Conservation (phyloP, 2,888 invertebrate genomes). For the Aphodius sticticus region DNA sequence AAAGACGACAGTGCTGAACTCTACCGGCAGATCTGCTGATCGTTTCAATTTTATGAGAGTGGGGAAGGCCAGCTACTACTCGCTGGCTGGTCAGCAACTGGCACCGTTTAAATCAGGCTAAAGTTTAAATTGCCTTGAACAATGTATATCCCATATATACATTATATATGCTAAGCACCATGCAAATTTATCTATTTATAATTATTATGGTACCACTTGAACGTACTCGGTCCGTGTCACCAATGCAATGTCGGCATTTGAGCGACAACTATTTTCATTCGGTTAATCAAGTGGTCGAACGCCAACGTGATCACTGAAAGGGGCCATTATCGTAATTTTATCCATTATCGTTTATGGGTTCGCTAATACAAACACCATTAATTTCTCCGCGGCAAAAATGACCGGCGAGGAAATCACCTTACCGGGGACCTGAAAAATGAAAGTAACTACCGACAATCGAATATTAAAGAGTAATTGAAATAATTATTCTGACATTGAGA, state of each 20-base stretch:
- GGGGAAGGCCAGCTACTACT: no score
- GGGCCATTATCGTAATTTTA: slow-evolving; percentile 4
- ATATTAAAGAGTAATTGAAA: neutral
- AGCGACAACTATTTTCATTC: slow-evolving; percentile 4
- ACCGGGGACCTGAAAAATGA: neutral
- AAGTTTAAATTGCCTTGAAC: no score
- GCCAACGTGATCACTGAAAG: neutral
- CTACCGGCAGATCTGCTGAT: no score
- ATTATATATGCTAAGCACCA: neutral
- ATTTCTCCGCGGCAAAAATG: neutral
- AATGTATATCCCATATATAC: no score
- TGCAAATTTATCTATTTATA: neutral
- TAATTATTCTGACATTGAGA: slow-evolving; percentile 4
- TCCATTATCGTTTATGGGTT: slow-evolving; percentile 4
- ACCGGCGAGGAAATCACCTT: slow-evolving; percentile 4
- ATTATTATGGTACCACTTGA: neutral
- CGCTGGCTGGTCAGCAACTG: no score
- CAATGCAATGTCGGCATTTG: neutral
- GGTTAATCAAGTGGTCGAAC: neutral
- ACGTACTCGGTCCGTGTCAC: neutral
- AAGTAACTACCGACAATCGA: neutral
- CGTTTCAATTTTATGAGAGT: no score
- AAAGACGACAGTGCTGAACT: no score
- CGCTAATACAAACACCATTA: neutral
- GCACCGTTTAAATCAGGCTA: no score